Base-by-base conservation (phyloP, 2,888 invertebrate genomes). In the Perizoma flavofasciatum region DNA sequence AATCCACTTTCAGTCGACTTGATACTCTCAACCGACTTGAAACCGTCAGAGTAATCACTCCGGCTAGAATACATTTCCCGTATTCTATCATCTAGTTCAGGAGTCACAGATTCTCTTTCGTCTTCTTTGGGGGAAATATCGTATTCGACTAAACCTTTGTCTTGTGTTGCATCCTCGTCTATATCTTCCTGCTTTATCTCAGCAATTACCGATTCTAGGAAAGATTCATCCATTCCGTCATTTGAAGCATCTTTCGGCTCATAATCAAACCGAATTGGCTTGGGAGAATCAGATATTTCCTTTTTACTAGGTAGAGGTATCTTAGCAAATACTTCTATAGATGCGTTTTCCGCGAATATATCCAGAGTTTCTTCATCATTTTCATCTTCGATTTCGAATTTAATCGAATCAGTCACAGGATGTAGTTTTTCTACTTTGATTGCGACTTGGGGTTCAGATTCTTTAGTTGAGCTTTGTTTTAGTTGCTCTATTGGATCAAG, bases 131-230 rank as follows among this genome's bases (percentile, higher is more conserved):
- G 90, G 4, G 92, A 90, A 43, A 78, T 75, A 41, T 92, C 92
- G n/a, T 92, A 91, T 66, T 90, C 92, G 0, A 90, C 90, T 49
- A 92, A 70, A 0, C 82, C 85, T 65, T 88, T 90, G 34, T 91
- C 90, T 32, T 86, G 85, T 56, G 81, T 82, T 0, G 72, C 75
- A 3, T 87, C 86, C 0, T 89, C 91, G 55, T 79, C 83, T 61
- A 89, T 74, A 44, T 79, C 78, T 48, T 88, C 89, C 52, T 88
- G 84, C 61, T 90, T 90, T 5, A 92, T 89, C 67, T 92, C 92
- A 61, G 89, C 89, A 46, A 92, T 90, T 1, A 92, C 85, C 0
- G 91, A 89, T 69, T 92, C 92, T 43, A 92, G 70, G 63, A 92
- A 92, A 0, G 78, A 86, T 46, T 91, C 92, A 37, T 91, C 89